Evolutionary conservation across 2,113 vertebrate genomes (phyloP).

Genomic region (Hirundichthys speculiger): DNA sequence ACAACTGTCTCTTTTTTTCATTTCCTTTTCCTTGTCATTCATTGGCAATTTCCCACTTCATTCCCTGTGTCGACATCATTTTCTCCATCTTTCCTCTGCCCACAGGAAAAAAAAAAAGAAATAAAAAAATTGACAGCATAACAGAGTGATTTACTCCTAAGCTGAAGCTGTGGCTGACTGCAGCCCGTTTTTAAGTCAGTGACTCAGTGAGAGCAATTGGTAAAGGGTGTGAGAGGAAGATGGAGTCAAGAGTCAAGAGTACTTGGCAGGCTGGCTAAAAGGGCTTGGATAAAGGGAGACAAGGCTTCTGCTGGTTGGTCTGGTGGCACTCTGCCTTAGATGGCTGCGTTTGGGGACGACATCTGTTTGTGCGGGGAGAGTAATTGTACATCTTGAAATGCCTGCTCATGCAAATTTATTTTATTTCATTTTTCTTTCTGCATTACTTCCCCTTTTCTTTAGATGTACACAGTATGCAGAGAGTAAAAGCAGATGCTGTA

Average conservation of each 20-base stretch:
- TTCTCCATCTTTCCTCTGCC: conserved; percentile 7
- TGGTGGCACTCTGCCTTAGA: conserved; percentile 47
- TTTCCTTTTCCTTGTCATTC: conserved; percentile 15
- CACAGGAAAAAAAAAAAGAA: neutral
- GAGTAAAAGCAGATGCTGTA: neutral
- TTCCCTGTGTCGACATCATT: conserved; percentile 5
- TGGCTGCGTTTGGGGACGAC: conserved; percentile 37
- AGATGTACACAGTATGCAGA: neutral
- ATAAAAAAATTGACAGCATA: conserved; percentile 51
- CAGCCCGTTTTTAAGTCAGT: conserved; percentile 53
- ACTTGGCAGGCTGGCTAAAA: conserved; percentile 38
- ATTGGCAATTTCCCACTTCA: conserved; percentile 10
- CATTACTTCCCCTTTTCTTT: neutral
- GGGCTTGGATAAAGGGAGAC: conserved; percentile 34
- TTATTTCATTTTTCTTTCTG: neutral
- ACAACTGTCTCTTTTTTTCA: conserved; percentile 8
- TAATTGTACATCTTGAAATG: conserved; percentile 27
- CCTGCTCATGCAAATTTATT: neutral
- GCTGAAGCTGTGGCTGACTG: conserved; percentile 37
- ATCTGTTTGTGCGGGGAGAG: conserved; percentile 24
- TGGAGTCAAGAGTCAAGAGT: conserved; percentile 36
- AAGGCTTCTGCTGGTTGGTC: conserved; percentile 33
- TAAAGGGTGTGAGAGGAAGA: conserved; percentile 45
- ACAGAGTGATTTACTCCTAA: conserved; percentile 53
- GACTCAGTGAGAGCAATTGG: conserved; percentile 54